These are phyloP conservation scores for Patagioenas fasciata DNA, from an alignment of 2,113 vertebrate species.

Conservation along the genomic window DNA sequence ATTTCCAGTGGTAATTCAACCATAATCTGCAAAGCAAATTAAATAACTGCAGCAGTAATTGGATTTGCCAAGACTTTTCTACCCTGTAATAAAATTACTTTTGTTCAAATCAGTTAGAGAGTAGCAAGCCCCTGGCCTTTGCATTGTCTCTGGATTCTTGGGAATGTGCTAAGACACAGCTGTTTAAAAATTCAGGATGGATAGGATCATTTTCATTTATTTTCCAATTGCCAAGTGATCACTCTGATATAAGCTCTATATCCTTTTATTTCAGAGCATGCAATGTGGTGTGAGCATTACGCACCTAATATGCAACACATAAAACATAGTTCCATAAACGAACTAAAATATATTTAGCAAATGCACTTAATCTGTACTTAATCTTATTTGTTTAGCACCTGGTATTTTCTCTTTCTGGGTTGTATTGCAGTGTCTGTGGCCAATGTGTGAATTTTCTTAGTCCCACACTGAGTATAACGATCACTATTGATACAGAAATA, in stretches of 20 bases:
- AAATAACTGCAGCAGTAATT: slow-evolving; percentile 36
- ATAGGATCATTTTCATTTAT: not conserved
- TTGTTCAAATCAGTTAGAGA: not conserved
- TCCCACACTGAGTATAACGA: not conserved
- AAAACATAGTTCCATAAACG: not conserved
- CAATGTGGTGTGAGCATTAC: not conserved
- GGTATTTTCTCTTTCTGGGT: not conserved
- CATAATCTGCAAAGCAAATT: slow-evolving; percentile 20
- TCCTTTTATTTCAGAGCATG: not conserved
- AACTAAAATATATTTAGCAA: not conserved
- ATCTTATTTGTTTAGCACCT: not conserved
- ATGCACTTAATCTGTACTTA: not conserved
- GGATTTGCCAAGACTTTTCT: slow-evolving; percentile 21
- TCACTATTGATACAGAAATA: not conserved
- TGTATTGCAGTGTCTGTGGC: not conserved
- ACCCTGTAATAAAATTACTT: slow-evolving; percentile 27
- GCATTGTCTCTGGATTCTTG: not conserved
- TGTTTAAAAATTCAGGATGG: not conserved
- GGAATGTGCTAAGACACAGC: not conserved
- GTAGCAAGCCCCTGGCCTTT: not conserved
- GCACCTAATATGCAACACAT: not conserved
- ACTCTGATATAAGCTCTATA: not conserved
- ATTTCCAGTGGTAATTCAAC: not conserved
- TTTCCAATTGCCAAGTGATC: not conserved
- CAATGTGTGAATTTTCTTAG: not conserved